Evolutionary conservation across 2,888 invertebrate genomes (phyloP), one percentile per base, ranked within the genome.

Genomic region (Oligia strigilis): DNA sequence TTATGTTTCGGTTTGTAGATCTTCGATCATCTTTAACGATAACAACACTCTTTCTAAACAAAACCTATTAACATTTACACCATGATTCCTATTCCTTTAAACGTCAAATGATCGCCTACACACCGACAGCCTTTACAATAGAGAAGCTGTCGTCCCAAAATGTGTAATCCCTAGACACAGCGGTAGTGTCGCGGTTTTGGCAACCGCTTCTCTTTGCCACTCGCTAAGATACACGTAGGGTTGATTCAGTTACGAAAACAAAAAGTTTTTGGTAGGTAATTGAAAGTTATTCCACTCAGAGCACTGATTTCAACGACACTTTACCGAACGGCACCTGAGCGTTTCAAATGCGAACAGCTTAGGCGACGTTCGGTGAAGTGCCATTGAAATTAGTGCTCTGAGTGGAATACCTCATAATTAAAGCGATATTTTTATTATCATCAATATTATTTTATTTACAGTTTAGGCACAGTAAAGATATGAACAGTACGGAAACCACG

Each of bases 161-260:
- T 81, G 85, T 88, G 77, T 80, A 83, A 88, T 87, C 80, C 78
- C 72, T 36, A 77, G 75, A 77, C 73, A 77, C 78, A 72, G 73
- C 55, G 78, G 81, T 79, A 23, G 78, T 77, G 69, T 78, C 74
- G 78, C 29, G 81, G 81, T 84, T 86, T 85, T 85, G 83, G 86
- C 85, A 85, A 77, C 86, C 64, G 62, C 14, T 46, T 66, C 82
- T 85, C 82, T 69, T 77, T 77, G 43, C 75, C 69, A 60, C 83
- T 79, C 66, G 72, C 67, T 80, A 75, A 83, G 66, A 85, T 64
- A 78, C 23, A 4, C 11, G 4, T 69, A 86, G 85, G 86, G 83
- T 64, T 77, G 83, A 66, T 69, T 23, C 73, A 14, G 6, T 49
- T 14, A 23, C 2, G 65, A n/a, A 72, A 69, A 49, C 9, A 11